Conservation (phyloP, 1,140 invertebrate genomes). For the Heliconius melpomene region DNA sequence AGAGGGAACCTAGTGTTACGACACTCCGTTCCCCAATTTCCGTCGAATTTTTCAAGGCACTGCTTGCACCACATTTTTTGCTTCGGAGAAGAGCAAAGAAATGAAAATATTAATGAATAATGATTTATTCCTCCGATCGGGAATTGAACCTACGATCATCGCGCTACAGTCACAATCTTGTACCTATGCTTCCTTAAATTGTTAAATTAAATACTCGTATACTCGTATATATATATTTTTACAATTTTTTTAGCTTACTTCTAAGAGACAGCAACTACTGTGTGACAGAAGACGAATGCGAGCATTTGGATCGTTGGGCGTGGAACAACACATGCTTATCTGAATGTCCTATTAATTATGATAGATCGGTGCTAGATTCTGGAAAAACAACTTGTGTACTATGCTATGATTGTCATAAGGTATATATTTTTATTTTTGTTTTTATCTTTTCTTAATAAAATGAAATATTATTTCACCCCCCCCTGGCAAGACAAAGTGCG, state of each 20-base stretch:
- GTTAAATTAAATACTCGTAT: background rate
- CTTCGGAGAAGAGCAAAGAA: too few relatives aligned
- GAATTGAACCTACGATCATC: too few relatives aligned
- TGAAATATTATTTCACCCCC: background rate
- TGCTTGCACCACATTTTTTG: too few relatives aligned
- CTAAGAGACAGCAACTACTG: conserved; percentile 60
- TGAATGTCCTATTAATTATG: conserved; percentile 69
- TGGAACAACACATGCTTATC: conserved; percentile 73
- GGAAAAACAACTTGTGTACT: conserved; percentile 42
- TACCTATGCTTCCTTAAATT: background rate
- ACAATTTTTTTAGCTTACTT: conserved; percentile 50
- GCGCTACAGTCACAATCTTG: too few relatives aligned
- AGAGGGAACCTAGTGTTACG: too few relatives aligned
- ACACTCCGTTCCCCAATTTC: too few relatives aligned
- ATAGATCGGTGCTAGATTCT: conserved; percentile 2
- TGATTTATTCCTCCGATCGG: too few relatives aligned
- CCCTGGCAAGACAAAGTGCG: too few relatives aligned
- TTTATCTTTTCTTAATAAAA: background rate
- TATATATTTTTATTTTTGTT: conserved; percentile 30
- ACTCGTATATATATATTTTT: background rate
- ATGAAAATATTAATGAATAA: too few relatives aligned
- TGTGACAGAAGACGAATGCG: conserved; percentile 56
- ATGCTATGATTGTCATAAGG: conserved; percentile 57
- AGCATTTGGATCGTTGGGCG: conserved; percentile 53
- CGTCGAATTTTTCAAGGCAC: too few relatives aligned